Conservation (phyloP, 2,797 vertebrate species). For the Brachyrhaphis roseni region DNA sequence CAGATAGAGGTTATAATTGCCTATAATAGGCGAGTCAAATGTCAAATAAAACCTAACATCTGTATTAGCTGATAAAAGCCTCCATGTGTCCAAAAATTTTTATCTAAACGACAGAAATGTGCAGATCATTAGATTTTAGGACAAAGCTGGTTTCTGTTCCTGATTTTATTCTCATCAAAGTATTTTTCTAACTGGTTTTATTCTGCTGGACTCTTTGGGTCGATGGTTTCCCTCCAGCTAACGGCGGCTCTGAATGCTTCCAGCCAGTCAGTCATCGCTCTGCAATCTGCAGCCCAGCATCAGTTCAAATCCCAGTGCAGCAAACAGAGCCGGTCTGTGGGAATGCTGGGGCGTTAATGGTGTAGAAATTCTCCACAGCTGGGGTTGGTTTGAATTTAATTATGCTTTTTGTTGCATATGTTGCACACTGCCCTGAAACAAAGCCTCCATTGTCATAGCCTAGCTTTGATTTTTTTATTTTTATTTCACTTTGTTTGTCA, state of each 20-base stretch:
- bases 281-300: constrained; percentile 47
- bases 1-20: not conserved
- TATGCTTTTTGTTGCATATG: not conserved
- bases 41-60: not conserved
- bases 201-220: not conserved
- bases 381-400: constrained; percentile 14
- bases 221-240: constrained; percentile 1
- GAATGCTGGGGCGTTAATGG: constrained; percentile 51
- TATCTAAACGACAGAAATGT: not conserved
- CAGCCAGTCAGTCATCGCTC: constrained; percentile 48
- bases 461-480: not conserved
- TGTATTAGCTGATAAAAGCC: not conserved
- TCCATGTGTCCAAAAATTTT: not conserved
- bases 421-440: not conserved
- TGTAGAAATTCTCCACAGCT: constrained; percentile 24
- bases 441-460: not conserved
- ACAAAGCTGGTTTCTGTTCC: not conserved
- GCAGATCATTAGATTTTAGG: not conserved
- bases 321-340: constrained; percentile 55
- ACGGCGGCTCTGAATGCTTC: constrained; percentile 19
- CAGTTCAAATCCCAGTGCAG: constrained; percentile 27
- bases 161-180: not conserved
- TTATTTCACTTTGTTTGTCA: not conserved
- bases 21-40: not conserved
- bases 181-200: not conserved